These are phyloP conservation scores for Cantharis rustica DNA, from an alignment of 2,888 invertebrate genomes.

Conservation along the genomic window DNA sequence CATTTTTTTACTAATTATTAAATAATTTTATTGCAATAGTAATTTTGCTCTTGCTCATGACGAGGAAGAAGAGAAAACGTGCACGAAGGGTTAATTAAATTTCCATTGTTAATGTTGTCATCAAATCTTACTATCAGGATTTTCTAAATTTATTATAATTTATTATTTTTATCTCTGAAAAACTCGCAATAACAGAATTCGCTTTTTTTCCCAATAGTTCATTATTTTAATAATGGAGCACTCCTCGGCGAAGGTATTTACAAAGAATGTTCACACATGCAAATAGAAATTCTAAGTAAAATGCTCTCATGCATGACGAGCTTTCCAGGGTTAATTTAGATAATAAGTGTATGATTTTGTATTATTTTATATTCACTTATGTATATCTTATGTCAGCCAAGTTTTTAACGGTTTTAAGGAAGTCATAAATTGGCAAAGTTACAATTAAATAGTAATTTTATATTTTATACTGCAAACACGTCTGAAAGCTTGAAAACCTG, in stretches of 20 bases:
- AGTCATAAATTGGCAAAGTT: no score
- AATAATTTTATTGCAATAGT: neutral
- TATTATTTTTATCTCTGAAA: neutral
- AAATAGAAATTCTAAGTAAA: neutral
- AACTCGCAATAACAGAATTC: neutral
- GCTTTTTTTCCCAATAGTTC: neutral
- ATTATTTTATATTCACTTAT: no score
- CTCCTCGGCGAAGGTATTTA: neutral
- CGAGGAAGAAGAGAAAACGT: neutral
- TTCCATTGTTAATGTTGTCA: neutral
- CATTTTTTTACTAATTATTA: neutral
- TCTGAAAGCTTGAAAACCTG: no score
- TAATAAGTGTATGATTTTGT: no score
- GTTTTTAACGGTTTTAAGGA: no score
- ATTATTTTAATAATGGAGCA: neutral
- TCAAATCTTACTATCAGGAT: neutral
- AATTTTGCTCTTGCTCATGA: neutral
- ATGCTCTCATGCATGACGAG: neutral
- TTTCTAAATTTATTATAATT: no score
- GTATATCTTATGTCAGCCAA: no score
- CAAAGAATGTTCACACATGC: neutral
- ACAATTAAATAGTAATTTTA: no score
- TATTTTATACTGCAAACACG: no score
- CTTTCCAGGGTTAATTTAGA: neutral
- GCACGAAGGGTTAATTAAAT: neutral